phyloP scores from a whole-genome alignment of 2,797 vertebrate genomes.

The Anabacerthia variegaticeps region DNA sequence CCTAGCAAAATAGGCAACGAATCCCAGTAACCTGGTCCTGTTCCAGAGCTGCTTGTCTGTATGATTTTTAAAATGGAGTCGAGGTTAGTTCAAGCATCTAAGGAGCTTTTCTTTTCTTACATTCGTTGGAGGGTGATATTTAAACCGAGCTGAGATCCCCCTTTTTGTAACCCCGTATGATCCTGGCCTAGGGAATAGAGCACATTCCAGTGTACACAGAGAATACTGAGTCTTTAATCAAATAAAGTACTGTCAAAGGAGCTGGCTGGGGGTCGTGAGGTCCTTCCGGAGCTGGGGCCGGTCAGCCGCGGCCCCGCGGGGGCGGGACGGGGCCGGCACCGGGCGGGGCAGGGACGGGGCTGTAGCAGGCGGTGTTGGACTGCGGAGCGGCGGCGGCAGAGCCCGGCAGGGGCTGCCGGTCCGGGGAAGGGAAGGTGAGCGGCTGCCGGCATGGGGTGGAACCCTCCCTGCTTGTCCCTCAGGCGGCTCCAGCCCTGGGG shows the following conservation, averaged over 20 bases:
- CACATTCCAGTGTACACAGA: slow-evolving; percentile 91
- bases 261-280: neutral
- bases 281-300: neutral
- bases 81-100: slow-evolving; percentile 57
- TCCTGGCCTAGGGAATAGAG: slow-evolving; percentile 79
- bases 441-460: neutral
- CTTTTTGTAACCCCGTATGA: slow-evolving; percentile 84
- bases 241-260: slow-evolving; percentile 90
- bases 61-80: slow-evolving; percentile 67
- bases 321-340: neutral
- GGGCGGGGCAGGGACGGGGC: neutral
- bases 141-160: slow-evolving; percentile 25
- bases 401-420: neutral
- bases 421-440: neutral
- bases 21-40: slow-evolving; percentile 32
- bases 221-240: slow-evolving; percentile 83
- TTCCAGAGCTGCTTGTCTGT: slow-evolving; percentile 59
- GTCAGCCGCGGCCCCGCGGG: neutral
- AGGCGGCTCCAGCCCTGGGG: neutral
- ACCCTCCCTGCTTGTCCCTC: fast-evolving
- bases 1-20: slow-evolving; percentile 36
- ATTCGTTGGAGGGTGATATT: slow-evolving; percentile 65
- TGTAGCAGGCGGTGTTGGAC: fast-evolving
- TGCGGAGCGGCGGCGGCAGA: neutral
- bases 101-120: slow-evolving; percentile 25